phyloP scores from a whole-genome alignment of 1,140 invertebrate genomes.

The Drosophila subobscura region DNA sequence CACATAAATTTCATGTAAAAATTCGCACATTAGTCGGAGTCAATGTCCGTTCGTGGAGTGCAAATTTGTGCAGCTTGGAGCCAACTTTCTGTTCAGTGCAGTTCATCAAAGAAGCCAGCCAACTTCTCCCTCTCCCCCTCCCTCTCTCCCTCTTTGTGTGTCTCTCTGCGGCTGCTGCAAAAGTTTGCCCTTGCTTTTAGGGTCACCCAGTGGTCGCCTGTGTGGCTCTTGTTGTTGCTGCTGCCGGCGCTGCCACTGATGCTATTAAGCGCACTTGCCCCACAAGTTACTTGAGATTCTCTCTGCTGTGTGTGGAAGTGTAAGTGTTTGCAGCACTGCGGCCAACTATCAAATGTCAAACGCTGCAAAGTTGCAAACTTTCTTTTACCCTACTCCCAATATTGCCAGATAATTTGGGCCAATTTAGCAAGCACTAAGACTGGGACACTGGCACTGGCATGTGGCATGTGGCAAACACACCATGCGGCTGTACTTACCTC shows the following conservation, averaged over 20 bases:
- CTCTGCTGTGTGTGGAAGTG: conserved; percentile 1
- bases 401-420: conserved; percentile 43
- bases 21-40: conserved; percentile 67
- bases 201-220: conserved; percentile 60
- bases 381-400: conserved; percentile 6
- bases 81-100: conserved; percentile 64
- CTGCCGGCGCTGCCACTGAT: conserved; percentile 32
- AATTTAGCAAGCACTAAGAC: conserved; percentile 27
- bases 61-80: conserved; percentile 70
- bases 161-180: conserved; percentile 40
- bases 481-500: conserved; percentile 61
- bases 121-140: conserved; percentile 36
- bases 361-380: conserved; percentile 57
- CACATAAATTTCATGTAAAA: conserved; percentile 76
- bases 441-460: neutral
- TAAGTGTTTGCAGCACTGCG: conserved; percentile 39
- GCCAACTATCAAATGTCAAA: conserved; percentile 77
- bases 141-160: neutral
- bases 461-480: neutral
- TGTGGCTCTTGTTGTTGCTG: conserved; percentile 30
- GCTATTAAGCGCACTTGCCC: conserved; percentile 47
- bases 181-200: conserved; percentile 63
- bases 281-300: no score
- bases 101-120: conserved; percentile 71
- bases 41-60: conserved; percentile 43